Base-by-base conservation (phyloP, 2,888 invertebrate species). In the Tetheella fluctuosa region DNA sequence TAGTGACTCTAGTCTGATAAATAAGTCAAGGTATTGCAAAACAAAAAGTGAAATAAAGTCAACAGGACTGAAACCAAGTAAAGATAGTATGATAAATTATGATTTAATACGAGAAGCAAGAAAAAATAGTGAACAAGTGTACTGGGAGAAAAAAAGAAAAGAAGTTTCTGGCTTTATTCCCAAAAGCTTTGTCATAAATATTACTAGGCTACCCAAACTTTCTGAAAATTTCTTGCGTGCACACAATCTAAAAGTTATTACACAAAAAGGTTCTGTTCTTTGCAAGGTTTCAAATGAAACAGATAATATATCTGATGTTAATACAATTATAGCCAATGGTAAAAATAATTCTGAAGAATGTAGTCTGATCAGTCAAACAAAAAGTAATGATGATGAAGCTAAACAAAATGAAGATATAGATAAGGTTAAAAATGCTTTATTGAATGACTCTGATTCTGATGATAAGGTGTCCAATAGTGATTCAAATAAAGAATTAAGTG, bases 141-240 rank as follows among this genome's bases (percentile, higher is more conserved):
- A 77, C 68, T 79, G 77, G 77, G 58, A 54, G 62, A 55, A 61
- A 65, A 80, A 83, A 78, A 76, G 80, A 64, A 80, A 82, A 63
- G 88, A 89, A 77, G 81, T 86, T 10, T 68, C 69, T 55, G 67
- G 68, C 17, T 92, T 93, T 68, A 82, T 83, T 69, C 64, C 88
- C 4, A 91, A 88, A 73, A 61, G 73, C 2, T 88, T 89, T 75
- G 23, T 60, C 57, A 74, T 93, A 58, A 76, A 79, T 59, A 53
- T 91, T 20, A 67, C 55, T 53, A 83, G 76, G 60, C 65, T 91
- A 60, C 89, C 89, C 20, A 66, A 76, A 65, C 73, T 89, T 30
- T 76, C 78, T 60, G 48, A 63, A 34, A 59, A 68, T 1, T 89
- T 84, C 75, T 73, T 92, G 60, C 61, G 68, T 8, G 58, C 59